phyloP scores from a whole-genome alignment of 2,797 vertebrate genomes.

The Cephalopachus bancanus region DNA sequence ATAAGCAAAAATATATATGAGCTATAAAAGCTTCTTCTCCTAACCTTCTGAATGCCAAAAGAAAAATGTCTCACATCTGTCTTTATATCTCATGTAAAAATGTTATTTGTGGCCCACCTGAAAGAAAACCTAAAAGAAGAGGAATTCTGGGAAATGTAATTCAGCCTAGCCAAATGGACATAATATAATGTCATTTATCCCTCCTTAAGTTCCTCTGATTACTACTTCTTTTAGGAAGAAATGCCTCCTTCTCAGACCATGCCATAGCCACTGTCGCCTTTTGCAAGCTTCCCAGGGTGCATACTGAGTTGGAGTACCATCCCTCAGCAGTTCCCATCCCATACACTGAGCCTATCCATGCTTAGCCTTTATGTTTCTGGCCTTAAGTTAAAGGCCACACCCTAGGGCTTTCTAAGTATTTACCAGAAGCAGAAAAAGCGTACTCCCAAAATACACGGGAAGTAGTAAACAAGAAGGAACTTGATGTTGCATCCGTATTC shows the following conservation, averaged over 20 bases:
- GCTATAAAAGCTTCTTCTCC: background rate
- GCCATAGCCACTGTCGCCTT: background rate
- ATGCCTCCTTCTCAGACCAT: background rate
- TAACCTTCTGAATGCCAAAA: background rate
- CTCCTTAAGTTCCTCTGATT: background rate
- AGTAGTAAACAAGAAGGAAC: background rate
- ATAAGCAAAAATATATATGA: background rate
- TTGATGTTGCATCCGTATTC: background rate
- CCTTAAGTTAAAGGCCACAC: background rate
- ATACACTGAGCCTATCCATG: background rate
- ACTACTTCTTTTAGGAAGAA: background rate
- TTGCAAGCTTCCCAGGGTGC: background rate
- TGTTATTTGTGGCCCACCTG: background rate
- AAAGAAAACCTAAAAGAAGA: slow-evolving; percentile 3
- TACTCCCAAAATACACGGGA: background rate
- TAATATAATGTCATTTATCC: background rate
- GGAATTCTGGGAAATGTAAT: background rate
- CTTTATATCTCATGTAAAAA: background rate
- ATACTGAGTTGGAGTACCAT: background rate
- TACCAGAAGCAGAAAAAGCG: background rate
- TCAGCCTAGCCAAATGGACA: background rate
- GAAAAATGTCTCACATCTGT: background rate
- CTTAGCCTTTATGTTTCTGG: background rate
- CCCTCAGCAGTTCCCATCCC: too few relatives aligned
- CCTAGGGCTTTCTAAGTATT: background rate